Percentiles rank a stretch among this genome's conserved stretches.
Conservation (phyloP, 2,888 invertebrate species). For the Eueremaeus valkanovi region DNA sequence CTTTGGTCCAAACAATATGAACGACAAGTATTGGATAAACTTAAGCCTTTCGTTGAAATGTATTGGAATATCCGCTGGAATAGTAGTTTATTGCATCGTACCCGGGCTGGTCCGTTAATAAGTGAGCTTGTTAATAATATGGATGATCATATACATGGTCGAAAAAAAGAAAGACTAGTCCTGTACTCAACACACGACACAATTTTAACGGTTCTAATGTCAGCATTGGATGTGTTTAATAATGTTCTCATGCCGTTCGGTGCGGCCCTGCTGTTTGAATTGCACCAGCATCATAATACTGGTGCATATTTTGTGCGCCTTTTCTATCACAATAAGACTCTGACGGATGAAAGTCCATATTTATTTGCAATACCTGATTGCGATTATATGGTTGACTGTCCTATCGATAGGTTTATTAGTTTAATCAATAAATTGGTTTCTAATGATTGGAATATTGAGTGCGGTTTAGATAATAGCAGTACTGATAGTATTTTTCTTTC, state of each 20-base stretch:
- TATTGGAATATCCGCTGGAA: neutral
- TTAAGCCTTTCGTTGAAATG: neutral
- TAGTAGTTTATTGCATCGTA: neutral
- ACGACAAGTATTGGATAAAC: neutral
- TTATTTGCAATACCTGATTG: conserved; percentile 33
- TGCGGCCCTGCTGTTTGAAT: conserved; percentile 35
- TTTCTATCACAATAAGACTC: conserved; percentile 38
- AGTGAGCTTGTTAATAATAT: neutral
- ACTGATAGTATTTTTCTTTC: neutral
- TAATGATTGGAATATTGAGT: conserved; percentile 37
- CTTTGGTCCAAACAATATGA: conserved; percentile 22
- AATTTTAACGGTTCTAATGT: conserved; percentile 34
- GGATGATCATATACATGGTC: neutral
- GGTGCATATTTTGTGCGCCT: conserved; percentile 10
- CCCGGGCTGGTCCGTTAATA: conserved; percentile 29
- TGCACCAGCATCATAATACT: neutral
- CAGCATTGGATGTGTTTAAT: conserved; percentile 33
- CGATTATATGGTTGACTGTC: conserved; percentile 22
- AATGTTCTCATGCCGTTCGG: conserved; percentile 24
- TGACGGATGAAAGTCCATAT: neutral
- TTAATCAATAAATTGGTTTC: neutral
- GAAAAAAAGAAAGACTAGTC: neutral
- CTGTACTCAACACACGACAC: conserved; percentile 40
- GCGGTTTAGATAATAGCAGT: neutral
- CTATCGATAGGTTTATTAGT: conserved; percentile 1